These are phyloP conservation scores for Thymallus thymallus DNA, from an alignment of 2,113 vertebrate species.

Conservation along the genomic window DNA sequence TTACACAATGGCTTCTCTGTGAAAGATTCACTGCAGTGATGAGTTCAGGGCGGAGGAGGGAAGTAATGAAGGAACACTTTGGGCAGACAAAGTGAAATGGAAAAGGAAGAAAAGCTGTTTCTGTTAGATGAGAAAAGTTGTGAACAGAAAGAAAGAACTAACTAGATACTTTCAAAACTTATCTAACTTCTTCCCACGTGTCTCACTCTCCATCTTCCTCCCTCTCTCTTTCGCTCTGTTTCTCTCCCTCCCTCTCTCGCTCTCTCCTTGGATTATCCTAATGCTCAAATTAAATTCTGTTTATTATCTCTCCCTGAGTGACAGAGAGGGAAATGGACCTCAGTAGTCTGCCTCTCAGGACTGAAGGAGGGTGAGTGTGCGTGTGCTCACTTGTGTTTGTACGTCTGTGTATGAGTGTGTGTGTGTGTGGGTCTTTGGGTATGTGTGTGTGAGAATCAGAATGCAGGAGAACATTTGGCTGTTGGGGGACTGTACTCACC, in stretches of 20 bases:
- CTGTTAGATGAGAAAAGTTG: conserved; percentile 13
- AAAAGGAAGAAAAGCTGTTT: not conserved
- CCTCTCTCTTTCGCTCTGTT: too few relatives aligned
- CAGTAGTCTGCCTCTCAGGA: conserved; percentile 20
- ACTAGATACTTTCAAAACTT: conserved; percentile 32
- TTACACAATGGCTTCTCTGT: too few relatives aligned
- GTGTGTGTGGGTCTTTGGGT: conserved; percentile 17
- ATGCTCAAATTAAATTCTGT: conserved; percentile 61
- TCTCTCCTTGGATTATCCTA: conserved; percentile 46
- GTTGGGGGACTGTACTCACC: conserved; percentile 50
- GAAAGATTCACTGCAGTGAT: not conserved
- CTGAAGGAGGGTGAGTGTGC: not conserved
- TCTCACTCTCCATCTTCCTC: too few relatives aligned
- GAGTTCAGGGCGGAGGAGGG: not conserved
- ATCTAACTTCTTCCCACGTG: conserved; percentile 14
- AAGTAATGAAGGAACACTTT: not conserved
- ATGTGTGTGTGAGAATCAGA: conserved; percentile 32
- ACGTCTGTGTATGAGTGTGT: too few relatives aligned
- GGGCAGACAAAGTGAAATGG: conserved; percentile 10
- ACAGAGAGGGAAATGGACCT: conserved; percentile 31
- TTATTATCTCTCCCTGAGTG: conserved; percentile 54
- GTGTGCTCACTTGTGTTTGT: not conserved
- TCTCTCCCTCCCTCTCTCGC: not conserved
- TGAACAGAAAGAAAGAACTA: not conserved
- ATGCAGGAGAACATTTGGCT: conserved; percentile 56